Conservation (phyloP, 2,888 invertebrate genomes). For the Eudasyphora cyanicolor region DNA sequence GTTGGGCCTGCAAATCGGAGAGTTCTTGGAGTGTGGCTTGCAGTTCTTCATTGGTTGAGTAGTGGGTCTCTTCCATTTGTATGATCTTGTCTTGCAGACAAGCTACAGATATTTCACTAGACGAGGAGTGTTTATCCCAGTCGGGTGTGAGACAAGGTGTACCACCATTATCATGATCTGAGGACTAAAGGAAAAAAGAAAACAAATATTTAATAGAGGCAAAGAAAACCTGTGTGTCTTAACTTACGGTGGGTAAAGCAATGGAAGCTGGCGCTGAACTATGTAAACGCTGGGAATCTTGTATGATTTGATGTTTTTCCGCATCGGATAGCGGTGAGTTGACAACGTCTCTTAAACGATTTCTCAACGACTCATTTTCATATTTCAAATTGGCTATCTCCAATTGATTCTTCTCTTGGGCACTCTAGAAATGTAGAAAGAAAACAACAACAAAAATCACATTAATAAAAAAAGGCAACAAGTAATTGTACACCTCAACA, state of each 20-base stretch:
- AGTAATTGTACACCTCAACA: constrained; percentile 53
- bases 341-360: constrained; percentile 88
- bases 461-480: constrained; percentile 48
- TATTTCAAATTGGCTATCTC: constrained; percentile 84
- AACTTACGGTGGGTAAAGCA: constrained; percentile 80
- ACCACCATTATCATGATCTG: constrained; percentile 78
- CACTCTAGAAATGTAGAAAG: constrained; percentile 70
- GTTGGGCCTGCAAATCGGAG: constrained; percentile 92
- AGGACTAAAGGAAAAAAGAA: constrained; percentile 21
- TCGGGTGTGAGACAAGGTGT: constrained; percentile 89
- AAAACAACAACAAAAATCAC: constrained; percentile 33
- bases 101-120: constrained; percentile 94
- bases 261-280: constrained; percentile 91
- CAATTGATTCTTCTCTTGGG: constrained; percentile 78
- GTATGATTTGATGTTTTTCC: constrained; percentile 89
- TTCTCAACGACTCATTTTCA: constrained; percentile 88
- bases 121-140: constrained; percentile 95
- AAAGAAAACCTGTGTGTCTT: neutral
- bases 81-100: constrained; percentile 95
- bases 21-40: constrained; percentile 96
- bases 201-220: neutral
- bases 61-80: constrained; percentile 81
- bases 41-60: constrained; percentile 93
- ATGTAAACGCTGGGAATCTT: constrained; percentile 86
- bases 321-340: constrained; percentile 91